phyloP scores from a whole-genome alignment of 92 coral and sea anemone genomes.

The Porites divaricata region DNA sequence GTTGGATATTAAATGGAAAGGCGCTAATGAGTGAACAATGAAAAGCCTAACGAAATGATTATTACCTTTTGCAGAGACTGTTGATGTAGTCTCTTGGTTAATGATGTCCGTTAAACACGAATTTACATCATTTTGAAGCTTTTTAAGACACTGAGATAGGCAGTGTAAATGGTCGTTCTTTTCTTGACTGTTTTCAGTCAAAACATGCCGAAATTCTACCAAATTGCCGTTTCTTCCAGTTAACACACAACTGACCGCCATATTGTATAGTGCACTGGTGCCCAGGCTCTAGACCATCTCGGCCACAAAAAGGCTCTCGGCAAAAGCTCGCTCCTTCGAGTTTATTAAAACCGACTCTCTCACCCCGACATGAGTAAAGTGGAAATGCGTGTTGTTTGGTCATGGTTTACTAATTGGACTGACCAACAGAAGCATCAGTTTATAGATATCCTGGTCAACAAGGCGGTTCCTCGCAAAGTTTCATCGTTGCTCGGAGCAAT shows the following conservation, averaged over 20 bases:
- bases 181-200: background rate
- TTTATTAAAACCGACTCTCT: too few species aligned
- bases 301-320: background rate
- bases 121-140: conserved; percentile 36
- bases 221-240: background rate
- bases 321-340: too few species aligned
- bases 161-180: conserved; percentile 3
- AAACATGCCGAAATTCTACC: conserved; percentile 23
- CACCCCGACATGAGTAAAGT: conserved; percentile 6
- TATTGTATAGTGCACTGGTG: background rate
- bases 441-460: conserved; percentile 49
- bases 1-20: too few species aligned
- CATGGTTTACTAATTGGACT: conserved; percentile 70
- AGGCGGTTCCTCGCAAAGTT: conserved; percentile 51
- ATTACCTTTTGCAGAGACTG: background rate
- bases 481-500: conserved; percentile 55
- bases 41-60: too few species aligned
- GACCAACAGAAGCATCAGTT: conserved; percentile 47
- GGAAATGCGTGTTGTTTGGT: conserved; percentile 47
- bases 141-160: conserved; percentile 11
- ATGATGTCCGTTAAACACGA: conserved; percentile 43
- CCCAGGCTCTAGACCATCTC: background rate
- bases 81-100: conserved; percentile 12
- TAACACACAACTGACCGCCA: conserved; percentile 27
- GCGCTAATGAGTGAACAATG: too few species aligned